These are phyloP conservation scores for Podabrus alpinus DNA, from an alignment of 2,888 invertebrate genomes.

Conservation along the genomic window DNA sequence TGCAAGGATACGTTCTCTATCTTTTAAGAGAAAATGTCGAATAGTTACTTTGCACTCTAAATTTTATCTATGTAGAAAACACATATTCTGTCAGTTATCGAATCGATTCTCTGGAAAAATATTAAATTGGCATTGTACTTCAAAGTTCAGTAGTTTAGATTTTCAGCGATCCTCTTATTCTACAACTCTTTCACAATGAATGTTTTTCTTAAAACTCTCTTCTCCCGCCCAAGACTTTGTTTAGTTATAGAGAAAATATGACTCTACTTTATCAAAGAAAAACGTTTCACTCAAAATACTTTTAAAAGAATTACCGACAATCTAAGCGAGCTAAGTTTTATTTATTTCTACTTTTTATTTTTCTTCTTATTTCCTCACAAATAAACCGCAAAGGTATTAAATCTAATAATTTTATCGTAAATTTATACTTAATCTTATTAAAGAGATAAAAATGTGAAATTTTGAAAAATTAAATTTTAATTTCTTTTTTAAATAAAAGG, in stretches of 20 bases:
- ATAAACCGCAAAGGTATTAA: too few relatives aligned
- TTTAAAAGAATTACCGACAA: not conserved
- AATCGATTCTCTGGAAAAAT: not conserved
- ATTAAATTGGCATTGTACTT: slow-evolving; percentile 9
- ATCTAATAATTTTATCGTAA: too few relatives aligned
- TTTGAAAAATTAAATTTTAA: too few relatives aligned
- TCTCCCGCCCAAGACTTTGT: not conserved
- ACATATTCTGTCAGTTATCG: slow-evolving; percentile 1
- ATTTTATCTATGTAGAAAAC: not conserved
- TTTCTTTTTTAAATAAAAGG: too few relatives aligned
- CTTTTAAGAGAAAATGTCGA: slow-evolving; percentile 1
- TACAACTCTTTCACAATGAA: slow-evolving; percentile 14
- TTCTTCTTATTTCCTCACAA: not conserved
- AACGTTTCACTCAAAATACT: slow-evolving; percentile 2
- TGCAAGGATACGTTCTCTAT: not conserved
- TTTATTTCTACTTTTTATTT: not conserved
- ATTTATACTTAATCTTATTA: too few relatives aligned
- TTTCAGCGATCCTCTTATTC: slow-evolving; percentile 14
- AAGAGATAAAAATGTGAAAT: too few relatives aligned
- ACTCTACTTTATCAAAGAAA: slow-evolving; percentile 12
- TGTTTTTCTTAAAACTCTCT: slow-evolving; percentile 17
- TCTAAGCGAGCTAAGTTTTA: not conserved
- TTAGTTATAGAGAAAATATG: slow-evolving; percentile 17
- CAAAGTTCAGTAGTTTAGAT: slow-evolving; percentile 21
- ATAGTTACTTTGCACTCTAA: slow-evolving; percentile 1